Base-by-base conservation (phyloP, 2,888 invertebrate species). In the Bruchidius siliquastri region DNA sequence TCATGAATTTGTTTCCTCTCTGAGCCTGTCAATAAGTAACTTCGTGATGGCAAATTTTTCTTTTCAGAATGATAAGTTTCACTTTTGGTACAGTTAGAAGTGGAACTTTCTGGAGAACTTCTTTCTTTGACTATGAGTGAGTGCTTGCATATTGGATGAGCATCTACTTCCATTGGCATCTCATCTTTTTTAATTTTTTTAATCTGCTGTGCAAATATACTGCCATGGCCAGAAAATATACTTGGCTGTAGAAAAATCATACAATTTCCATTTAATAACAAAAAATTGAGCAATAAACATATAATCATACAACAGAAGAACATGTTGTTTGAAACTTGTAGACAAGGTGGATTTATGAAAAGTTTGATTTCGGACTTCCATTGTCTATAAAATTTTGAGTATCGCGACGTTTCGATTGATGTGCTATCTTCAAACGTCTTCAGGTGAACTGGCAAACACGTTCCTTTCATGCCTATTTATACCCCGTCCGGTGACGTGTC, bases 1-100 rank as follows among this genome's bases (percentile, higher is more conserved):
- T 87, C 85, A 81, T 97, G 95, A 74, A 96, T 93, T 80, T 89
- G 87, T 68, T 83, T 82, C 0, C 89, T 89, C 72, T 90, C 89
- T 70, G 86, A 78, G 0, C 87, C 86, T 30, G 89, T 76, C 18
- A 90, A 69, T 72, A 81, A 86, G 74, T 84, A 88, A 81, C 90
- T 90, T 80, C 87, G 69, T 84, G 85, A 4, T 74, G 82, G 79
- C 71, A 78, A 72, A 77, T 79, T 77, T 74, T 76, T 71, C 81
- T 78, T 82, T 79, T 87, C 70, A 67, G 20, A n/a, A 30, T 71
- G 32, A 30, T 68, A n/a, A 49, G 69, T 2, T 72, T n/a, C 32
- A 71, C 6, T 72, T 22, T 30, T 18, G 22, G 67, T 71, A 73
- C 20, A 32, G 0, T 49, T 71, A 21, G 71, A 20, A 68, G 68